Base-by-base conservation (phyloP, 1,140 invertebrate genomes). In the Papilio helenus region DNA sequence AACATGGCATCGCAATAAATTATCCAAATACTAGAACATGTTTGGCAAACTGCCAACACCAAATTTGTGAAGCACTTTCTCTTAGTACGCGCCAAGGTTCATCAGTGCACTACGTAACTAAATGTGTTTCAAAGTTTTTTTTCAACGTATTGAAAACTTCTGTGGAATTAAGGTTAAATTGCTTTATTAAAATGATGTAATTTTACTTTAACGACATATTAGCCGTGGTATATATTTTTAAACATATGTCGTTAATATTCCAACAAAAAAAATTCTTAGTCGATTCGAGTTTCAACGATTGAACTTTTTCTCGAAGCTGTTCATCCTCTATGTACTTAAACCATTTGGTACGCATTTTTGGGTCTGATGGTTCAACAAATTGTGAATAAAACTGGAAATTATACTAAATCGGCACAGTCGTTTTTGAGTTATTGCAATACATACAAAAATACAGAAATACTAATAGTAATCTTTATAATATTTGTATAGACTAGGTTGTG, bases 51-150 rank as follows among this genome's bases (percentile, higher is more conserved):
- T 44, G 55, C 76, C 76, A 77, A 23, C 20, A 65, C 4, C 58
- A 77, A 77, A 77, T 77, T 74, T 77, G 76, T 77, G 58, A 26
- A 77, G 58, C 76, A 77, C 29, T 61, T 77, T 77, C 51, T 65
- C 76, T 77, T 39, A 29, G n/a, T 77, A 65, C 76, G 55, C 58
- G 76, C 34, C 74, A 77, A 39, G 55, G 29, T 65, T 77, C 16
- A 77, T 77, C 74, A 77, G 20, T 55, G 74, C 16, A 42, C 29
- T 61, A 42, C 29, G 55, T 77, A 46, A 23, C 44, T 29, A 73
- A 73, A 49, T 73, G 46, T 49, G 23, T 46, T 74, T 26, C 44
- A 16, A 23, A 29, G 18, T 29, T 68, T 29, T 16, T 34, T 26
- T 14, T 29, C 29, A 29, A 68, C 14, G 12, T 34, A 12, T 0